A percentile compares a stretch with the other conserved stretches of the same genome.
Evolutionary conservation across 2,888 invertebrate genomes (phyloP).

Genomic region (Xanthorhoe designata): DNA sequence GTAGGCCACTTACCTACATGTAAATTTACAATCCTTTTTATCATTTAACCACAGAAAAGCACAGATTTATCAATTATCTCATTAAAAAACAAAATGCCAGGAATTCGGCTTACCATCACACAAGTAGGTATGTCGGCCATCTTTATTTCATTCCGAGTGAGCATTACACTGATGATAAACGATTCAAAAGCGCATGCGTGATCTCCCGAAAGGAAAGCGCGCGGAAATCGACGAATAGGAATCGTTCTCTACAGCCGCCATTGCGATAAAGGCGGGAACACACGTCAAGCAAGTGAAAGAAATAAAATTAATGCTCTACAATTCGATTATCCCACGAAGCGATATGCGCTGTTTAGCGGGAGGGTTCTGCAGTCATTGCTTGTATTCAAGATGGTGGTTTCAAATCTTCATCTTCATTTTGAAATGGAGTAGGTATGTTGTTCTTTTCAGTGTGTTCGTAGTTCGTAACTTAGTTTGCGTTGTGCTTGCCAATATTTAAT

Average conservation of each 20-base stretch:
- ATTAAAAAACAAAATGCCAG: neutral
- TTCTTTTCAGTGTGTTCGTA: no score
- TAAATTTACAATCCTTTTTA: no score
- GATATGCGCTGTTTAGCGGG: neutral
- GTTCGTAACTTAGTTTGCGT: no score
- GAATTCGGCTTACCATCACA: neutral
- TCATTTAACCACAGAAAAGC: no score
- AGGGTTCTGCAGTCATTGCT: constrained; percentile 10
- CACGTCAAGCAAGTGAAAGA: constrained; percentile 46
- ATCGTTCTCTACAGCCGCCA: constrained; percentile 61
- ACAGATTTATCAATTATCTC: no score
- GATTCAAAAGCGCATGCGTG: constrained; percentile 64
- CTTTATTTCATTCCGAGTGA: neutral
- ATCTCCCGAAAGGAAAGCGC: constrained; percentile 58
- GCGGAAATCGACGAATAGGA: constrained; percentile 63
- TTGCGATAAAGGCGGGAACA: constrained; percentile 68
- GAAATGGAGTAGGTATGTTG: neutral
- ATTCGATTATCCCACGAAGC: constrained; percentile 12
- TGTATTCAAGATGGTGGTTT: neutral
- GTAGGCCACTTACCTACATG: no score
- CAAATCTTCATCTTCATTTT: neutral
- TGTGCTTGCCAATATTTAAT: no score
- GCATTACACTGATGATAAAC: constrained; percentile 26
- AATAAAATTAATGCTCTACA: constrained; percentile 50
- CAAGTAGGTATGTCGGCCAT: neutral